Base-by-base conservation (phyloP, 30 jellyfish, hydroid and myxozoan species). In the Hydra vulgaris region DNA sequence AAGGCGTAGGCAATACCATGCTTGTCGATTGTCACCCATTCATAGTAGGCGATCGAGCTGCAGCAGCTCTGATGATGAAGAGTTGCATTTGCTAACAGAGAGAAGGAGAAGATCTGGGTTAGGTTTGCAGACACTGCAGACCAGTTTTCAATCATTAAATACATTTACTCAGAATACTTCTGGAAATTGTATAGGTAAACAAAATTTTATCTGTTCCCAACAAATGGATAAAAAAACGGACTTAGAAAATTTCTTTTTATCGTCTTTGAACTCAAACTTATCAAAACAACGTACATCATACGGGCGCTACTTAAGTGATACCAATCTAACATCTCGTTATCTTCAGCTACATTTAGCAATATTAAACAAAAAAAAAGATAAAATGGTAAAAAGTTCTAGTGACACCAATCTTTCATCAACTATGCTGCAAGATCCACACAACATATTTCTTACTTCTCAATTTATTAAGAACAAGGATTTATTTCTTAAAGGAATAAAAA, bases 1-100 rank as follows among this genome's bases (percentile, higher is more conserved):
- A 78, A 74, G 97, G 54, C 97, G 94, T n/a, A 90, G 92, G 25
- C 86, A 82, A 26, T 90, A 81, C 23, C 85, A 74, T 67, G 89
- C 95, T 22, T 92, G 98, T 84, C 95, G 95, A 25, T 85, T 92
- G 18, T 92, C 98, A 55, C 98, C 98, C 53, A 92, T 92, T 73
- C 98, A 87, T 79, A 86, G 96, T 54, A 94, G 98, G 17, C 94
- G 98, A n/a, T 92, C 98, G 7, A 86, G 96, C 55, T 92, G 92
- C 83, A 86, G 96, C 71, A 86, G 96, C 76, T 92, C 98, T 18
- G 98, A 92, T 69, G 98, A 92, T 82, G 98, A 92, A 22, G 98
- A 92, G 18, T 66, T 81, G 76, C 96, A 84, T 78, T 76, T 81
- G 77, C 70, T 80, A 17, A 25, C 56, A 25, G 83, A 75, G 17